Evolutionary conservation across 30 jellyfish, hydroid and myxozoan species (phyloP), one percentile per base, ranked within the genome.

Genomic region (Catostylus mosaicus): DNA sequence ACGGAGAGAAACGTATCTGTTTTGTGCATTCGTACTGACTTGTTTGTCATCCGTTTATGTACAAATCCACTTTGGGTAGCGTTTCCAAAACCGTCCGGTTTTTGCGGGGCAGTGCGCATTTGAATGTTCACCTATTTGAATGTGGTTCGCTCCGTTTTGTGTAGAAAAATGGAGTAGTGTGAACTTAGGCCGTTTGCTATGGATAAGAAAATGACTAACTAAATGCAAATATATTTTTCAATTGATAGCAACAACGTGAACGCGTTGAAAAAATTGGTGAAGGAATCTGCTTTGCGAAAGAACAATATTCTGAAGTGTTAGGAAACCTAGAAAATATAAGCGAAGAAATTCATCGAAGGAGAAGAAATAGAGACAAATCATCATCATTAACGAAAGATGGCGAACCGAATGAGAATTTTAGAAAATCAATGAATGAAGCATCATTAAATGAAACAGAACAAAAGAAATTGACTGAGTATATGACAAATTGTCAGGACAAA

Each of bases 301-400:
- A 69, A 34, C 83, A 69, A 35, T 93, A 93, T 61, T 78, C 97
- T 10, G 75, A 67, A 52, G 92, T 88, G 29, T 69, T 90, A 30
- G 84, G 91, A 34, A 85, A 90, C 38, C 88, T 90, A 10, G 97
- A 93, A 61, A 68, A 37, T 30, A 93, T 93, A 30, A 93, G 98
- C 82, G 98, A 93, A 60, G 98, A 90, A 37, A 84, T 90, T 9
- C 97, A 90, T 65, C 71, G 88, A 26, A 76, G 61, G 79, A 86
- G 97, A 22, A 76, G 78, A 76, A 56, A 30, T 2, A 70, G 34
- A 36, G 30, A 45, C n/a, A 47, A 26, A 14, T 11, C 33, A 7
- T 26, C n/a, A 7, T 54, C 78, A 27, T 52, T 31, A 1, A 20
- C 67, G 7, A 76, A 60, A 23, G 72, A 54, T 34, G 71, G 62